Evolutionary conservation across 2,113 vertebrate genomes (phyloP), one percentile per base, ranked within the genome.

Genomic region (Hepsetus odoe): DNA sequence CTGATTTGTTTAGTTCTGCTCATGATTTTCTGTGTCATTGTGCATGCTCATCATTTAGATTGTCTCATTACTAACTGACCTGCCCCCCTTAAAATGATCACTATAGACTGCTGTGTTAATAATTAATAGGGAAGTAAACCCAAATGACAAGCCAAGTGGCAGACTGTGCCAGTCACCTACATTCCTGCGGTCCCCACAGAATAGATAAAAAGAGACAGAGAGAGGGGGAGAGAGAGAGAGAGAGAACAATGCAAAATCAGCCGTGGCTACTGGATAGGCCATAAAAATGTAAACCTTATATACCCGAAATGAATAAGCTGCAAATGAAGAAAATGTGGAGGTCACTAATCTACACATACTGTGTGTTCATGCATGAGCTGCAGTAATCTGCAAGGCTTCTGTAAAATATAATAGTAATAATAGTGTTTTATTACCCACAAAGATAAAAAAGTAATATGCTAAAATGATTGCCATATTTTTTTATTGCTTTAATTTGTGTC

Each of bases 1-100:
- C 44, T 49, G 28, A 22, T 26, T 75, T 35, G 7, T 24, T 65
- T 35, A 38, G 28, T 13, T 30, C n/a, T 32, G 10, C 30, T 49
- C 1, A 13, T 64, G 28, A 33, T 64, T 33, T 28, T 61, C 28
- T 44, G 59, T 46, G 20, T 51, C 59, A 64, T 64, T 64, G 10
- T 35, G 33, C 33, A 65, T 35, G 32, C 16, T 38, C n/a, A 65
- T 38, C 61, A 10, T 38, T 38, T n/a, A 11, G 32, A 65, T 35
- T 65, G 61, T 65, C 61, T 65, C 61, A 65, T 65, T 65, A 38
- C 61, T 33, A 65, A 12, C 61, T 65, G 61, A 65, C 61, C 32
- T 13, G n/a, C 11, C 38, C 61, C 16, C 20, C n/a, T 20, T 38
- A 38, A 35, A 65, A 38, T 65, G 35, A 65, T 35, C 61, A 35